Percentiles rank a stretch among this genome's conserved stretches.
phyloP scores from a whole-genome alignment of 2,113 vertebrate species.

The Vulpes vulpes region DNA sequence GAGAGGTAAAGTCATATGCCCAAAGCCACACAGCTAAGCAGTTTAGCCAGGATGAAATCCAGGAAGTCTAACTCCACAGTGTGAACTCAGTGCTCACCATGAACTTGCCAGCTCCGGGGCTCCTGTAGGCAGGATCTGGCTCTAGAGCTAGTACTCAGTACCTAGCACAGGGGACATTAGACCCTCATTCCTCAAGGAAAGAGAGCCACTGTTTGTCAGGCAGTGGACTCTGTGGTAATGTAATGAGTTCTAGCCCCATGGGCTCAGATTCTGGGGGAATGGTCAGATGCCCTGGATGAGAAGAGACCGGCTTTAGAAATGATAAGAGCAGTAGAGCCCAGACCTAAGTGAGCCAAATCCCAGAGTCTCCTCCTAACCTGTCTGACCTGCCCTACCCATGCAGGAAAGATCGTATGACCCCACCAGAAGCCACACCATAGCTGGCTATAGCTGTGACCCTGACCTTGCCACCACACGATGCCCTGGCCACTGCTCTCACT shows the following conservation, averaged over 20 bases:
- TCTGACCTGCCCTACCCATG: not conserved
- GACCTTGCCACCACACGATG: not conserved
- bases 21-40: constrained; percentile 41
- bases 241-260: not conserved
- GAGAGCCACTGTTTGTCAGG: not conserved
- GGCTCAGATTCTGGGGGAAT: not conserved
- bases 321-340: not conserved
- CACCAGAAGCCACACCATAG: not conserved
- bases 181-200: constrained; percentile 42
- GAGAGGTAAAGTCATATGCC: constrained; percentile 46
- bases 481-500: not conserved
- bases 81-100: not conserved
- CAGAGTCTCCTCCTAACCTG: not conserved
- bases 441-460: not conserved
- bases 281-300: not conserved
- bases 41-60: constrained; percentile 21
- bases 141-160: not conserved
- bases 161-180: not conserved
- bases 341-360: not conserved
- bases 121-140: not conserved
- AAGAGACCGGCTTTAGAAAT: not conserved
- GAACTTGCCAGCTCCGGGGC: not conserved
- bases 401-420: not conserved
- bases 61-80: constrained; percentile 19
- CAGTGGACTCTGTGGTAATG: not conserved